Conservation (phyloP, 1,140 invertebrate species). For the Parapsyche elsis region DNA sequence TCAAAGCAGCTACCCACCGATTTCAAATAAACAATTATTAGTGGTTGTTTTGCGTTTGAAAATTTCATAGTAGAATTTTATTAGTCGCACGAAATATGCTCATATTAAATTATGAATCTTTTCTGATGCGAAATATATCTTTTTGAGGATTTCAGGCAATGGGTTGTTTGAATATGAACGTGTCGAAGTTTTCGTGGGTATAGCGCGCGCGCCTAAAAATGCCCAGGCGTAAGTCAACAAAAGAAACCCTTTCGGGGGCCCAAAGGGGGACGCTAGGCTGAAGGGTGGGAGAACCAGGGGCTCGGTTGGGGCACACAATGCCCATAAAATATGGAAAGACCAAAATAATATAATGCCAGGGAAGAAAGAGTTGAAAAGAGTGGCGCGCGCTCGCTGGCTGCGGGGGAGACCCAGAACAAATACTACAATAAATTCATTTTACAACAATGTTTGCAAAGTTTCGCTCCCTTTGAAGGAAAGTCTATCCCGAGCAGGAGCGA, state of each 20-base stretch:
- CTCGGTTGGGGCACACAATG: constrained; percentile 44
- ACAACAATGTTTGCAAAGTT: constrained; percentile 53
- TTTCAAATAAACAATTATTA: not conserved
- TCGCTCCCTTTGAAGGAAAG: not conserved
- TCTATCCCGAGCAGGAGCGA: not conserved
- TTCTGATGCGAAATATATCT: no score
- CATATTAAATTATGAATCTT: constrained; percentile 21
- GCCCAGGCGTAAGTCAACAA: constrained; percentile 51
- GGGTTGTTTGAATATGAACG: constrained; percentile 17
- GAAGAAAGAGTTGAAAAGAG: constrained; percentile 56
- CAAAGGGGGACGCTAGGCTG: constrained; percentile 22
- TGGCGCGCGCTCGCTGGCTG: constrained; percentile 24
- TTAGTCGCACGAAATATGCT: not conserved
- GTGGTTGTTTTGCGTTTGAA: not conserved
- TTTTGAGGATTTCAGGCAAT: no score
- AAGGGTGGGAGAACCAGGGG: not conserved
- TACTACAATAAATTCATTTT: constrained; percentile 56
- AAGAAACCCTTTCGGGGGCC: constrained; percentile 48
- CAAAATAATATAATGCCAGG: constrained; percentile 53
- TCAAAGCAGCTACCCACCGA: not conserved
- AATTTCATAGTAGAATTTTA: not conserved
- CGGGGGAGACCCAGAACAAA: constrained; percentile 46
- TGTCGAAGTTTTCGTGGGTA: not conserved
- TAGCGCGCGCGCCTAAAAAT: constrained; percentile 38
- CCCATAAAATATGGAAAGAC: constrained; percentile 55